phyloP scores from a whole-genome alignment of 1,140 invertebrate species.

The Lepidurus packardi region DNA sequence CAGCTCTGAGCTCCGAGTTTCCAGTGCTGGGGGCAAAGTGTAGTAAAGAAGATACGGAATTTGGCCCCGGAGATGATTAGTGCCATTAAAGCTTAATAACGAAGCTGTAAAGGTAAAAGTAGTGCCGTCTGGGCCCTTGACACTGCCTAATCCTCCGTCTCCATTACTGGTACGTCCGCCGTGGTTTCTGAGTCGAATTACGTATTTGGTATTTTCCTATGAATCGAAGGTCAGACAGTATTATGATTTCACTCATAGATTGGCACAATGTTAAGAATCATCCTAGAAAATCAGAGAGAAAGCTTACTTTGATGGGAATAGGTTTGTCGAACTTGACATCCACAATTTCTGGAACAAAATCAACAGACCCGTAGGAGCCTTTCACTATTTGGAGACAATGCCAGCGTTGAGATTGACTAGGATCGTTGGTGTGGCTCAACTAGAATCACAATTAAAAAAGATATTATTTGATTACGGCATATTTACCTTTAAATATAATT shows the following conservation, averaged over 20 bases:
- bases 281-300: not conserved
- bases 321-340: slow-evolving; percentile 88
- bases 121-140: slow-evolving; percentile 87
- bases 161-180: slow-evolving; percentile 90
- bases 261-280: not conserved
- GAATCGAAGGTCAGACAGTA: slow-evolving; percentile 13
- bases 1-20: slow-evolving; percentile 42
- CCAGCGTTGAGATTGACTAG: slow-evolving; percentile 53
- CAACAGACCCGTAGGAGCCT: slow-evolving; percentile 68
- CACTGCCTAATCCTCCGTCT: slow-evolving; percentile 75
- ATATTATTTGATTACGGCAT: not conserved
- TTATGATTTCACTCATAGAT: not conserved
- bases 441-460: not conserved
- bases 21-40: slow-evolving; percentile 49
- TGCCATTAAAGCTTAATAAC: slow-evolving; percentile 89
- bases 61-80: slow-evolving; percentile 87
- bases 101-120: slow-evolving; percentile 87
- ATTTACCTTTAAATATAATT: too few species aligned
- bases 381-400: slow-evolving; percentile 64
- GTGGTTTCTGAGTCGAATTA: slow-evolving; percentile 77
- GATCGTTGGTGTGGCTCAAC: slow-evolving; percentile 36
- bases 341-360: slow-evolving; percentile 67
- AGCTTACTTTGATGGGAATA: slow-evolving; percentile 69
- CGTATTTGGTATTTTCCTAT: slow-evolving; percentile 78
- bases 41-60: slow-evolving; percentile 91